These are phyloP conservation scores for Aphrocallistes beatrix DNA, from an alignment of 37 sponge, comb jelly and placozoan genomes.

Conservation along the genomic window DNA sequence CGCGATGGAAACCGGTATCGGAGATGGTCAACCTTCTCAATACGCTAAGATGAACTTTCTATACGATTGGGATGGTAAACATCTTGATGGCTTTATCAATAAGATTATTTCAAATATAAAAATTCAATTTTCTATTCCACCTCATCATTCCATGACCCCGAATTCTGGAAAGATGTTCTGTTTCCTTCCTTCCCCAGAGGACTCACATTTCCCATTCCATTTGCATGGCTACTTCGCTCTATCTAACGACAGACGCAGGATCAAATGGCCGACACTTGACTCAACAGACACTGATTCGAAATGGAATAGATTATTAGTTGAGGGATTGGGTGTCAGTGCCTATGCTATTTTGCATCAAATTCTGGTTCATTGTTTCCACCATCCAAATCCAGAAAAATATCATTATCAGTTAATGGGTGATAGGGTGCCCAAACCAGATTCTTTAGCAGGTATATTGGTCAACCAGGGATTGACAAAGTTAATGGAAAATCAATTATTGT, in stretches of 20 bases:
- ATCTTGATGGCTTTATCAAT: not conserved
- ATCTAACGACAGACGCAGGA: not conserved
- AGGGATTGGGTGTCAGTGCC: not conserved
- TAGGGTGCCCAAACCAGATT: not conserved
- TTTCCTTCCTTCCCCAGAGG: not conserved
- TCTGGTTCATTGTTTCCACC: not conserved
- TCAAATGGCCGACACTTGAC: not conserved
- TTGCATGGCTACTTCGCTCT: not conserved
- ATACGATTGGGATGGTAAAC: not conserved
- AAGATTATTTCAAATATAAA: not conserved
- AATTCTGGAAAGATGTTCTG: not conserved
- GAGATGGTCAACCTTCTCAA: not conserved
- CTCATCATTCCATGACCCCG: not conserved
- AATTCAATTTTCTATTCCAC: not conserved
- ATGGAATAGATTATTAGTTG: not conserved
- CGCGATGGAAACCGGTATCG: slow-evolving; percentile 2
- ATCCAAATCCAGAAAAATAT: not conserved
- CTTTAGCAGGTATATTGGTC: not conserved
- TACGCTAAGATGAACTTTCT: not conserved
- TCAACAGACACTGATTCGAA: not conserved
- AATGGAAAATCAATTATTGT: not conserved
- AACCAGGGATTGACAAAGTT: not conserved
- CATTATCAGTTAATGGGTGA: not conserved
- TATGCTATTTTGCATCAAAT: not conserved
- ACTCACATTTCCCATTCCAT: not conserved